Conservation (phyloP, 2,888 invertebrate genomes). For the Itoplectis maculator region DNA sequence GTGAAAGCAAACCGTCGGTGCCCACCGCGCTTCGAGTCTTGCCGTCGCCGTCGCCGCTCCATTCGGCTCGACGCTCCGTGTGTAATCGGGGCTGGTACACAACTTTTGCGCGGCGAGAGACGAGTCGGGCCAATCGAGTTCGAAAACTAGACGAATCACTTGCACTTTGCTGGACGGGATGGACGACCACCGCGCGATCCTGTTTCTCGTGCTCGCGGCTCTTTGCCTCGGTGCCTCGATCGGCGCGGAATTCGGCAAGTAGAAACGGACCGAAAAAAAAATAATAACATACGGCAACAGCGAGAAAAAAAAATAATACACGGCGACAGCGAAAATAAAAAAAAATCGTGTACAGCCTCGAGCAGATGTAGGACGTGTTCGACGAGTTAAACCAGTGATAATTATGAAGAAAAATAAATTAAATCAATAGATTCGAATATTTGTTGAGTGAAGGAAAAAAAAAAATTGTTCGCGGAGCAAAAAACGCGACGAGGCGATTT, state of each 20-base stretch:
- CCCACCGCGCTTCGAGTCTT: too few species aligned
- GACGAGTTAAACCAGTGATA: background rate
- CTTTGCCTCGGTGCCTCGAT: constrained; percentile 53
- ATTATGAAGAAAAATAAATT: background rate
- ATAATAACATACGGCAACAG: too few species aligned
- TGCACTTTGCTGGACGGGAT: constrained; percentile 1
- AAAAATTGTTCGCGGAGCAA: background rate
- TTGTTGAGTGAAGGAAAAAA: background rate
- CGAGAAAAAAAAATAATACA: background rate
- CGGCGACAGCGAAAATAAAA: background rate
- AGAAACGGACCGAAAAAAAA: background rate
- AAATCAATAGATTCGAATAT: background rate
- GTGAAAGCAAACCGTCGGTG: constrained; percentile 81
- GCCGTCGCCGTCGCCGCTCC: constrained; percentile 55
- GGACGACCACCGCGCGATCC: constrained; percentile 53
- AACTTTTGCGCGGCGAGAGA: too few species aligned
- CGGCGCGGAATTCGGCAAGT: constrained; percentile 79
- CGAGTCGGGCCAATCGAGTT: constrained; percentile 22
- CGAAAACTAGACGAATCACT: constrained; percentile 33
- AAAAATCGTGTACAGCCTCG: background rate
- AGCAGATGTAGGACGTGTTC: background rate
- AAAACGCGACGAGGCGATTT: background rate
- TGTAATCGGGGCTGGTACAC: constrained; percentile 16
- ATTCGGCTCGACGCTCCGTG: constrained; percentile 40
- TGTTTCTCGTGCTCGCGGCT: constrained; percentile 53